Evolutionary conservation across 2,797 vertebrate species (phyloP).

Genomic region (Amphiprion clarkii): DNA sequence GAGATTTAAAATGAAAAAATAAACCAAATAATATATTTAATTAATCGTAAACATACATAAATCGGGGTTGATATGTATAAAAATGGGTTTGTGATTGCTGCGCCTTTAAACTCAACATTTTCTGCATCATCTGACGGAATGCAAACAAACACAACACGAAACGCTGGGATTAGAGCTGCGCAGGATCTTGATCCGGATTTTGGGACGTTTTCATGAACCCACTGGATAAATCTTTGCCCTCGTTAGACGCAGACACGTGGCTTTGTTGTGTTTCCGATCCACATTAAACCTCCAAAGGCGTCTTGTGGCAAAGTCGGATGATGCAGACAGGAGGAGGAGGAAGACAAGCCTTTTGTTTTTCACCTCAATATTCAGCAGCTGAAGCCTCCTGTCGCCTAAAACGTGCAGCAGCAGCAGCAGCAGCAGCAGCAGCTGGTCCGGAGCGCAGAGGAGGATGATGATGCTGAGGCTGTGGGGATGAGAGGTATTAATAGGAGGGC

Average conservation of each 20-base stretch:
- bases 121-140: not conserved
- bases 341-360: constrained; percentile 15
- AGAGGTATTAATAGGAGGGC: constrained; percentile 86
- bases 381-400: constrained; percentile 16
- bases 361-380: not conserved
- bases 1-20: not conserved
- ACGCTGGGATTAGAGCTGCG: constrained; percentile 12
- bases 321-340: not conserved
- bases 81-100: fast-evolving
- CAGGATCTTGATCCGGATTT: constrained; percentile 42
- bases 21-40: not conserved
- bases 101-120: not conserved
- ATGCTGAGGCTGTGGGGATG: constrained; percentile 64
- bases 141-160: constrained; percentile 3
- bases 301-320: not conserved
- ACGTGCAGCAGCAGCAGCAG: constrained; percentile 37
- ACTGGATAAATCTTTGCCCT: not conserved
- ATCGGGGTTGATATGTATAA: fast-evolving
- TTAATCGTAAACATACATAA: not conserved
- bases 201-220: not conserved
- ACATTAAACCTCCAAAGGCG: not conserved
- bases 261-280: not conserved
- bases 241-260: not conserved
- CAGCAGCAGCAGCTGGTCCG: constrained; percentile 52
- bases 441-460: constrained; percentile 42